Percentiles rank a stretch among this genome's conserved stretches.
phyloP scores from a whole-genome alignment of 1,140 invertebrate species.

The Drosophila persimilis region DNA sequence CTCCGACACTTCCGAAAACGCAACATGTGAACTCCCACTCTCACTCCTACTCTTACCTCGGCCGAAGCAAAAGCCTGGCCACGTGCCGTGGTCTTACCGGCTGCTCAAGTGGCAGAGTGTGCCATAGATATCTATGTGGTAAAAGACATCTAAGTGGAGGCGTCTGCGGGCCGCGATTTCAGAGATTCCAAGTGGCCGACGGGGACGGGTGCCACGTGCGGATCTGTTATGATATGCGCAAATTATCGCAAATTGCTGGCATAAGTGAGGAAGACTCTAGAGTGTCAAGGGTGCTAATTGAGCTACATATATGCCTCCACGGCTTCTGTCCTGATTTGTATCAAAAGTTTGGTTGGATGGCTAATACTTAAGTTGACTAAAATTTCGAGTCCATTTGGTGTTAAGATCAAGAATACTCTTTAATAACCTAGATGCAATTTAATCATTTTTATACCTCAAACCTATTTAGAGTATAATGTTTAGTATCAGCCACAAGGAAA shows the following conservation, averaged over 20 bases:
- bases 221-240: slow-evolving; percentile 67
- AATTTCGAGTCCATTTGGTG: too few relatives aligned
- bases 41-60: slow-evolving; percentile 19
- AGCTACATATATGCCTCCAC: slow-evolving; percentile 7
- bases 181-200: slow-evolving; percentile 23
- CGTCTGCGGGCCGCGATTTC: slow-evolving; percentile 9
- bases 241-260: slow-evolving; percentile 49
- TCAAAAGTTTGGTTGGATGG: neutral
- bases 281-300: slow-evolving; percentile 55
- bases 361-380: too few relatives aligned
- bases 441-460: too few relatives aligned
- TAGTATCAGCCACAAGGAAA: too few relatives aligned
- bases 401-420: too few relatives aligned
- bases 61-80: slow-evolving; percentile 23
- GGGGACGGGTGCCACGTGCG: slow-evolving; percentile 36
- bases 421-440: too few relatives aligned
- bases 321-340: neutral
- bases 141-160: slow-evolving; percentile 8
- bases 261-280: slow-evolving; percentile 35
- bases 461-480: too few relatives aligned
- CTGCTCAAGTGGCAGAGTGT: slow-evolving; percentile 63
- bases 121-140: slow-evolving; percentile 14
- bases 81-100: slow-evolving; percentile 49
- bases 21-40: slow-evolving; percentile 59
- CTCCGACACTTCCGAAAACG: slow-evolving; percentile 39